Conservation (phyloP, 2,888 invertebrate genomes). For the Plagodis pulveraria region DNA sequence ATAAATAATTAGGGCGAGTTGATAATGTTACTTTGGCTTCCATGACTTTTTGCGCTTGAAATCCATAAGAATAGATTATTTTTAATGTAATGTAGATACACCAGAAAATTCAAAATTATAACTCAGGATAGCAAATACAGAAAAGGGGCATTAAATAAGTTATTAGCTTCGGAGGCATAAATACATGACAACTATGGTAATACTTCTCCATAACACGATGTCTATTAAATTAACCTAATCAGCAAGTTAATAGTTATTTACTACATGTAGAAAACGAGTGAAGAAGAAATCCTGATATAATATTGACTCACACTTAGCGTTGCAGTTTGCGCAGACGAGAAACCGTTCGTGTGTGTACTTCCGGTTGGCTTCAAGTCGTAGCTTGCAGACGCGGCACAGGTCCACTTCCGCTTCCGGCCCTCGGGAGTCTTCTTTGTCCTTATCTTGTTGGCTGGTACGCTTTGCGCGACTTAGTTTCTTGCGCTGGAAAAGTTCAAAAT, state of each 20-base stretch:
- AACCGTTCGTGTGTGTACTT: conserved; percentile 86
- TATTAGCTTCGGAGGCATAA: background rate
- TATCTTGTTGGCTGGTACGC: conserved; percentile 65
- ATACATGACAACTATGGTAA: no score
- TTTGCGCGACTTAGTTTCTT: conserved; percentile 74
- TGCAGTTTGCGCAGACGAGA: conserved; percentile 85
- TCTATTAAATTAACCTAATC: no score
- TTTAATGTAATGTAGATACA: no score
- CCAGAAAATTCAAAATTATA: no score
- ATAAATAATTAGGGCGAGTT: no score
- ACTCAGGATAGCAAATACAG: background rate
- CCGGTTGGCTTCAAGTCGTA: conserved; percentile 84
- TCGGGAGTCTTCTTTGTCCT: conserved; percentile 39
- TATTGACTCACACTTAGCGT: conserved; percentile 77
- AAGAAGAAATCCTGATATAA: no score
- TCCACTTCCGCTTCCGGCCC: conserved; percentile 52
- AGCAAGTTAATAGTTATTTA: no score
- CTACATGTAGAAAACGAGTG: no score
- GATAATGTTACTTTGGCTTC: no score
- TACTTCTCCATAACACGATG: no score
- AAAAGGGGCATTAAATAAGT: background rate
- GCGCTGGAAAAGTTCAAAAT: conserved; percentile 54
- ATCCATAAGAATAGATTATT: no score
- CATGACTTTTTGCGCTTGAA: no score
- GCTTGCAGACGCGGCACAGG: conserved; percentile 85